phyloP scores from a whole-genome alignment of 2,888 invertebrate species.

The Eudemis profundana region DNA sequence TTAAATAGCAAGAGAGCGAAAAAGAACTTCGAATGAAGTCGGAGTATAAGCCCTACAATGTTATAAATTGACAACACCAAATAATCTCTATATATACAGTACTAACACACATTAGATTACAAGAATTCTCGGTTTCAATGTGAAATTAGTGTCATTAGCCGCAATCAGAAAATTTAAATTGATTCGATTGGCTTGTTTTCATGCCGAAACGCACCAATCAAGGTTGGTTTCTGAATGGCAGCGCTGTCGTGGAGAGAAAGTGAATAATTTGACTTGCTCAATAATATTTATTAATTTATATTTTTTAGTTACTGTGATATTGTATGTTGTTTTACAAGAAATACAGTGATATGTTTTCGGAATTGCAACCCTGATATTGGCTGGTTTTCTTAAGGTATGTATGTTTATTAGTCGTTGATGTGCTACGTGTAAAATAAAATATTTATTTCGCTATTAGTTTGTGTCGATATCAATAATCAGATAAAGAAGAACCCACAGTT shows the following conservation, averaged over 20 bases:
- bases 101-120: neutral
- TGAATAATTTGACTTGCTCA: slow-evolving; percentile 39
- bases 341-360: slow-evolving; percentile 26
- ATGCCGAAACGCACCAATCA: slow-evolving; percentile 17
- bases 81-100: neutral
- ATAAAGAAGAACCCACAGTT: neutral
- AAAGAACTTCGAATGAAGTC: too few species aligned
- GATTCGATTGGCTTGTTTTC: slow-evolving; percentile 36
- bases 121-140: neutral
- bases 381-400: slow-evolving; percentile 34
- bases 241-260: slow-evolving; percentile 33
- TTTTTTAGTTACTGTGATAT: neutral
- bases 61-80: too few species aligned
- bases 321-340: neutral
- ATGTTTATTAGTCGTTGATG: slow-evolving; percentile 14
- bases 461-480: slow-evolving; percentile 1
- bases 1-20: too few species aligned
- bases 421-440: slow-evolving; percentile 25
- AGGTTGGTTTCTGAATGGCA: slow-evolving; percentile 9
- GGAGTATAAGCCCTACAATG: too few species aligned
- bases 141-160: neutral
- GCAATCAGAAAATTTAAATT: slow-evolving; percentile 13
- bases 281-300: slow-evolving; percentile 17
- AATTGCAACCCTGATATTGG: slow-evolving; percentile 21
- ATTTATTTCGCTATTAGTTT: slow-evolving; percentile 24